Conservation (phyloP, 2,888 invertebrate species). For the Nomada ferruginata region DNA sequence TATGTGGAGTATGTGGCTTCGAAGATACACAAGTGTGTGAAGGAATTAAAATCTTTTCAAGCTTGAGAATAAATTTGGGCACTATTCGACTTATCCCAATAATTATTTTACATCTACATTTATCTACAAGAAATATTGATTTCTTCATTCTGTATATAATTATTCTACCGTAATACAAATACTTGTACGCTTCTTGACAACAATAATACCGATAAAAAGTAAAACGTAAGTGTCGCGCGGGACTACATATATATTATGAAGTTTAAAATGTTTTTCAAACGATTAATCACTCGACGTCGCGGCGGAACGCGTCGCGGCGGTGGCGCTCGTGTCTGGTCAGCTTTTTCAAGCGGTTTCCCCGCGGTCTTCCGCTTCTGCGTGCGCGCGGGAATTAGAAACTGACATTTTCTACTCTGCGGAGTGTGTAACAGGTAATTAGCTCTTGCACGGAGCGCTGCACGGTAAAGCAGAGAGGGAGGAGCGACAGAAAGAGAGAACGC, state of each 20-base stretch:
- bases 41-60: too few relatives aligned
- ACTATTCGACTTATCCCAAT: too few relatives aligned
- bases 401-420: constrained; percentile 77
- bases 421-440: constrained; percentile 79
- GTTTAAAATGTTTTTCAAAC: constrained; percentile 3
- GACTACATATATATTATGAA: too few relatives aligned
- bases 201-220: too few relatives aligned
- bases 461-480: constrained; percentile 26
- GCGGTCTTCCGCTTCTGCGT: constrained; percentile 31
- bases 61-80: too few relatives aligned
- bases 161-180: too few relatives aligned
- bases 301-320: neutral
- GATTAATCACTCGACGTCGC: neutral
- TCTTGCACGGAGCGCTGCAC: constrained; percentile 64
- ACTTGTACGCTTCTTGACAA: too few relatives aligned
- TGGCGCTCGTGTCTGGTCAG: neutral
- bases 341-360: neutral
- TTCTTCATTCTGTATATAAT: too few relatives aligned
- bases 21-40: too few relatives aligned
- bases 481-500: constrained; percentile 51
- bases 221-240: neutral
- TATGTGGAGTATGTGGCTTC: too few relatives aligned
- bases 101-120: too few relatives aligned
- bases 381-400: constrained; percentile 64
- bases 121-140: too few relatives aligned